phyloP scores from a whole-genome alignment of 2,888 invertebrate genomes.

The Agonopterix alstromeriana region DNA sequence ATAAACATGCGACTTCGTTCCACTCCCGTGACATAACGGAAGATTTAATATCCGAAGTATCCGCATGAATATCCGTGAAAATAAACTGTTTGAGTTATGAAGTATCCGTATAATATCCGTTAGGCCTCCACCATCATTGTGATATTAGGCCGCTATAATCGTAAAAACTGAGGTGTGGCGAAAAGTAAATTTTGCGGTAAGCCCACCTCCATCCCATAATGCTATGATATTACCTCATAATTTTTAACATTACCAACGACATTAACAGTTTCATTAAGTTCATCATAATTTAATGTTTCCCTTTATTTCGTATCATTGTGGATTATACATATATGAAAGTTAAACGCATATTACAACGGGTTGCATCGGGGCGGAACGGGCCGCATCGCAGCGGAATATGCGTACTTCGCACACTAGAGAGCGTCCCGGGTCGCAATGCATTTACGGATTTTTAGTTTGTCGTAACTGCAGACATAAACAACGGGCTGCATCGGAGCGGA shows the following conservation, averaged over 20 bases:
- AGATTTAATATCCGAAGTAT: constrained; percentile 9
- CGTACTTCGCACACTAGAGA: too few relatives aligned
- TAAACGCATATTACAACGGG: too few relatives aligned
- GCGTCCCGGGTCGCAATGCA: too few relatives aligned
- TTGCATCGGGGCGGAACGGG: too few relatives aligned
- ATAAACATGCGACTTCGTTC: background rate
- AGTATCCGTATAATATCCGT: background rate
- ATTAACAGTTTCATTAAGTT: constrained; percentile 17
- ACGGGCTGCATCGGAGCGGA: too few relatives aligned
- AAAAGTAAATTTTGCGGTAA: constrained; percentile 31
- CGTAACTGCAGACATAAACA: too few relatives aligned
- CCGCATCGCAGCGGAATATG: too few relatives aligned
- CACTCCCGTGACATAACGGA: background rate
- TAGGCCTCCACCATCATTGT: constrained; percentile 15
- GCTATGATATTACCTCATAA: constrained; percentile 29
- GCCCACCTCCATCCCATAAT: constrained; percentile 20
- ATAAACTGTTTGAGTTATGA: constrained; percentile 14
- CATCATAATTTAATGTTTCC: constrained; percentile 1
- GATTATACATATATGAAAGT: too few relatives aligned
- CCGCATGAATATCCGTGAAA: constrained; percentile 12
- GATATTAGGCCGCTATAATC: constrained; percentile 24
- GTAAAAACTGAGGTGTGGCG: constrained; percentile 29
- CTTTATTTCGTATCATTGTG: too few relatives aligned
- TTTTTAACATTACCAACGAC: constrained; percentile 31
- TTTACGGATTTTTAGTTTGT: too few relatives aligned